phyloP scores from a whole-genome alignment of 1,140 invertebrate species.

The Seison nebaliae region DNA sequence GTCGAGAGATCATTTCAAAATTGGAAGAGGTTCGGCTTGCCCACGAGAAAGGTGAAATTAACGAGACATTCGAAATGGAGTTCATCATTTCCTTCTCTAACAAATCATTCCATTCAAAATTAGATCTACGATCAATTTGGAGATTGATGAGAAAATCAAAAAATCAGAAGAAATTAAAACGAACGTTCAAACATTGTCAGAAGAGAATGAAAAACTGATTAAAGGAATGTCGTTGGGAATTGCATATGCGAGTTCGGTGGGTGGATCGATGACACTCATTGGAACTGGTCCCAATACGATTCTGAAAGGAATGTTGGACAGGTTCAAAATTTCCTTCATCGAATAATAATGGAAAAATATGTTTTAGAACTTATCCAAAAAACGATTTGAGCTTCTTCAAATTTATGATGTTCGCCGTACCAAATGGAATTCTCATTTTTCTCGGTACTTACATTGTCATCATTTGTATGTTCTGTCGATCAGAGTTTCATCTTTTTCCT shows the following conservation, averaged over 20 bases:
- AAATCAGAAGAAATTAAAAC: neutral
- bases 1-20: constrained; percentile 22
- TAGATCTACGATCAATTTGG: neutral
- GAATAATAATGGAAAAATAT: no score
- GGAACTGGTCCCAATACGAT: constrained; percentile 58
- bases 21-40: no score
- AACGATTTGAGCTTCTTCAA: constrained; percentile 4
- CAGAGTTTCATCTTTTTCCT: neutral
- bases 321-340: no score
- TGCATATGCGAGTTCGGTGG: constrained; percentile 45
- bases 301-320: constrained; percentile 43
- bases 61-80: no score
- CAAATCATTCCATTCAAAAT: neutral
- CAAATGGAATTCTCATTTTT: constrained; percentile 2
- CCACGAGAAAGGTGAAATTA: no score
- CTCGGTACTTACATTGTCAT: neutral
- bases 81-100: neutral
- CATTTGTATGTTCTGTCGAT: neutral
- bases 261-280: constrained; percentile 50
- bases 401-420: constrained; percentile 2
- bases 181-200: constrained; percentile 1
- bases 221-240: constrained; percentile 32
- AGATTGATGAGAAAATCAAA: neutral
- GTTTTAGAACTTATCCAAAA: constrained; percentile 1
- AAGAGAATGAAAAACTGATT: neutral